These are phyloP conservation scores for Rhynchonema sp. DNA, from an alignment of 2,888 invertebrate species.

Conservation along the genomic window DNA sequence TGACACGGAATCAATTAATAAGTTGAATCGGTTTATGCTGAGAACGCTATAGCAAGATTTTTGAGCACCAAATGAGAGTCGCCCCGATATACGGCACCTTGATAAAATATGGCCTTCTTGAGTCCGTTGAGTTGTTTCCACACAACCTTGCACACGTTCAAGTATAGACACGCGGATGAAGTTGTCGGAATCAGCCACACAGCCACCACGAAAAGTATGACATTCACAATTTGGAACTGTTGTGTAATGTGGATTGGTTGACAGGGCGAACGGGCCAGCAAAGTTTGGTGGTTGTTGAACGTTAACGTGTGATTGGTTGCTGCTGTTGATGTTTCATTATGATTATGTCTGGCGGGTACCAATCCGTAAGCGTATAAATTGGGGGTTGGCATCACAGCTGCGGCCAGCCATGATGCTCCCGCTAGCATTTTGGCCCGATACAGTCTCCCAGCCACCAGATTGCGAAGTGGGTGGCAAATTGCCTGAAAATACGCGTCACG, in stretches of 20 bases:
- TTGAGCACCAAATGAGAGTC: too few relatives aligned
- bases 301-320: too few relatives aligned
- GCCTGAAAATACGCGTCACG: too few relatives aligned
- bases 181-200: slow-evolving; percentile 35
- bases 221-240: neutral
- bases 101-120: neutral
- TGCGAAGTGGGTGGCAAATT: neutral
- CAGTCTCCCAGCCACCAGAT: neutral
- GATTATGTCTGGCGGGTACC: neutral
- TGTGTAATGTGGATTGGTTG: neutral
- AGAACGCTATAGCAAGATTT: neutral
- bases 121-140: neutral
- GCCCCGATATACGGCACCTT: too few relatives aligned
- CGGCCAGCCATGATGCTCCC: neutral
- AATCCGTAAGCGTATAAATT: neutral
- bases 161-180: slow-evolving; percentile 31
- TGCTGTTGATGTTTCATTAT: too few relatives aligned
- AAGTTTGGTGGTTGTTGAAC: too few relatives aligned
- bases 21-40: neutral
- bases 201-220: neutral
- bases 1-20: too few relatives aligned
- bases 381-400: neutral
- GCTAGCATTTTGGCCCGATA: neutral
- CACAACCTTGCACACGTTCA: slow-evolving; percentile 18
- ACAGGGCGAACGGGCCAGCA: neutral